Evolutionary conservation across 2,888 invertebrate species (phyloP), one percentile per base, ranked within the genome.

Genomic region (Microctonus brassicae): DNA sequence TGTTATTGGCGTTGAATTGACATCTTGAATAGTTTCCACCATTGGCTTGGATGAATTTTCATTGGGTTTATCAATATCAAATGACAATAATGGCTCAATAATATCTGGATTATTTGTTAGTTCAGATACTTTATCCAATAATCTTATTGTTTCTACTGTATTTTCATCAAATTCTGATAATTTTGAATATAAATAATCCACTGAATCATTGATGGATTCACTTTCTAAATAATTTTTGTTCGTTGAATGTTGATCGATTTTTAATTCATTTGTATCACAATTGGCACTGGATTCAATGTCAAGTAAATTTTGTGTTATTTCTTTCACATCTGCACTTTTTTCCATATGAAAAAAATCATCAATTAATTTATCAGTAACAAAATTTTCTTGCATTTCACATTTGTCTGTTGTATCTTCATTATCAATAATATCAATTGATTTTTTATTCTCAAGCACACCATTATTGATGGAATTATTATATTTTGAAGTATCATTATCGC

Each of bases 171-270:
- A 67, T 10, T 42, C 58, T 69, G 69, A 5, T 52, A 24, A 65
- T 75, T 69, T 22, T 72, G 69, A 61, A 71, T 67, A 61, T 55
- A n/a, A 17, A 34, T 6, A 24, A 29, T 68, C 9, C 9, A 55
- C 1, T 11, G 26, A 26, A 26, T 13, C 1, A 55, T 9, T 26
- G 9, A 24, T 2, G 2, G 20, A 7, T 42, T 24, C 61, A 26
- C 13, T 47, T 10, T 58, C 52, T 1, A 47, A 47, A 5, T 4
- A 36, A 24, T 7, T 71, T 4, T 26, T 26, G 10, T 36, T 39
- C 63, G 24, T 55, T 47, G 20, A 17, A 47, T 17, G 17, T 17
- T 17, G 17, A 5, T 17, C 47, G 0, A 47, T 47, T 3, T 47
- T 1, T 7, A 47, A 47, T 20, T n/a, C 17, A 17, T n/a, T 6